Evolutionary conservation across 2,888 invertebrate species (phyloP), one percentile per base, ranked within the genome.

Genomic region (Phragmatobia fuliginosa): DNA sequence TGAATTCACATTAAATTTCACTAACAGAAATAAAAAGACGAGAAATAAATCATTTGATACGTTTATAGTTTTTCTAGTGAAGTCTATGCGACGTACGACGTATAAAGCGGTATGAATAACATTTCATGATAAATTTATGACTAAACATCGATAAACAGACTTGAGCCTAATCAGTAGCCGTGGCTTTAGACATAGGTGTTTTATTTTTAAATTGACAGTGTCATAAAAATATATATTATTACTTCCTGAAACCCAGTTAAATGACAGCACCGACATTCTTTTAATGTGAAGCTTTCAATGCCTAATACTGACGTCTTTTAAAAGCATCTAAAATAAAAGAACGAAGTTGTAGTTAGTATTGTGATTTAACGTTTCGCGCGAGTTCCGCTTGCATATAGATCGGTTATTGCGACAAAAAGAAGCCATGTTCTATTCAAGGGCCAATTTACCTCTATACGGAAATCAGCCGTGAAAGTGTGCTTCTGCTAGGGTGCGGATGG

Each of bases 71-170:
- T 81, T 82, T 68, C 76, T 64, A 67, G 70, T 74, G 74, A 74
- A 73, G 68, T 67, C 62, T 25, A 14, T 52, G 72, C 16, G 32
- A 56, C 11, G 10, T 10, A 16, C 11, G 74, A 73, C 25, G 31
- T 65, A 76, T 79, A 88, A 90, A 88, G 86, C 88, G 87, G 88
- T 85, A 76, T 82, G 81, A 85, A 41, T 41, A 41, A 5, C 85
- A 83, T 84, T 88, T 85, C 80, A 76, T 78, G 85, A 86, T 85
- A 79, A 82, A 88, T 88, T 80, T 80, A 80, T 82, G 75, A 81
- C 86, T 90, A 89, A 89, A 85, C 83, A 81, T 81, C 84, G 52
- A 69, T 69, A 49, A n/a, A 45, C 69, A 72, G 73, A 72, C 71
- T 66, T 45, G 70, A 78, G 77, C 66, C 41, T 75, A 78, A 80